Conservation (phyloP, 2,888 invertebrate species). For the Dastarcus helophoroides region DNA sequence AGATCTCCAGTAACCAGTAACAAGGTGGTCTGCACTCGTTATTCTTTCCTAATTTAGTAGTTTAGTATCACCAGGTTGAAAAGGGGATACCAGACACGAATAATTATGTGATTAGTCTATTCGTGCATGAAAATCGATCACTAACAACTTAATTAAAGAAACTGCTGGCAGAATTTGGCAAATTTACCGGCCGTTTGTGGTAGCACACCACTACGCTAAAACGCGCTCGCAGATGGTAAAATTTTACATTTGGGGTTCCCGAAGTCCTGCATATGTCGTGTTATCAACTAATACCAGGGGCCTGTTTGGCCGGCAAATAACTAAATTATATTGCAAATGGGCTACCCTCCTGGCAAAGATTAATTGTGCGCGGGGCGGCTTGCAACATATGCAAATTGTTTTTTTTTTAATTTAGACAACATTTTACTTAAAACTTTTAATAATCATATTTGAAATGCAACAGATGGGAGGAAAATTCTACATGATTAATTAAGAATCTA, state of each 20-base stretch:
- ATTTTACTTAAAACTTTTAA: slow-evolving; percentile 16
- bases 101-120: no score
- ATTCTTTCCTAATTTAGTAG: no score
- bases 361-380: slow-evolving; percentile 24
- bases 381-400: slow-evolving; percentile 22
- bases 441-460: no score
- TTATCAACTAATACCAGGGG: slow-evolving; percentile 14
- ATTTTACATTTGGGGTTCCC: slow-evolving; percentile 5
- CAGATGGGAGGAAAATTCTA: no score
- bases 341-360: slow-evolving; percentile 23
- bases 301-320: slow-evolving; percentile 25
- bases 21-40: no score
- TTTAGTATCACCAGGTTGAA: no score
- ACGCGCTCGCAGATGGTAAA: slow-evolving; percentile 18
- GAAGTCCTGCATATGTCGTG: slow-evolving; percentile 15
- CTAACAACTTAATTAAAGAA: slow-evolving; percentile 1
- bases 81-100: no score
- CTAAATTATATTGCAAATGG: slow-evolving; percentile 28
- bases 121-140: no score
- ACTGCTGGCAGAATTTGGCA: not conserved
- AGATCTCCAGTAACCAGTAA: no score
- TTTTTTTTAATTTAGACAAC: slow-evolving; percentile 19
- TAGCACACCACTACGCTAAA: slow-evolving; percentile 17
- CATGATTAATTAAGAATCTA: no score
- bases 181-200: slow-evolving; percentile 17